Evolutionary conservation across 2,113 vertebrate species (phyloP).

Genomic region (Serinus canaria): DNA sequence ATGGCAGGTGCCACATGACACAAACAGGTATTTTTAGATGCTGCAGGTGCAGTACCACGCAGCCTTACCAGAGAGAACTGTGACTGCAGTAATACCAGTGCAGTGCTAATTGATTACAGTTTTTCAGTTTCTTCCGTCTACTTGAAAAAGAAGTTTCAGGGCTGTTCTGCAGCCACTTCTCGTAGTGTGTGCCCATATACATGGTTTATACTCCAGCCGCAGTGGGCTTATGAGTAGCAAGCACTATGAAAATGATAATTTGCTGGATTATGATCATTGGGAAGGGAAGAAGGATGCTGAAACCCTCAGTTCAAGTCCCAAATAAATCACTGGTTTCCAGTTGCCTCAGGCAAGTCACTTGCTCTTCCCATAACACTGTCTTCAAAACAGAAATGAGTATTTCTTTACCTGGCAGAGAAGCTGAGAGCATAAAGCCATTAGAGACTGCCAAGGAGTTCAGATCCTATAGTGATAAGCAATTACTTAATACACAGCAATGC

Average conservation of each 20-base stretch:
- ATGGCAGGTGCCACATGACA: background rate
- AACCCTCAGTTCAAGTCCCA: background rate
- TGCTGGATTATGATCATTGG: background rate
- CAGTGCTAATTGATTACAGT: background rate
- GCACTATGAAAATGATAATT: background rate
- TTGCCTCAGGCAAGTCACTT: background rate
- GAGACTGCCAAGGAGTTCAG: background rate
- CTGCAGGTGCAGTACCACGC: background rate
- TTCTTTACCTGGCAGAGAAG: background rate
- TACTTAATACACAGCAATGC: background rate
- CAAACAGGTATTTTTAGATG: background rate
- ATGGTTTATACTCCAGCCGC: background rate
- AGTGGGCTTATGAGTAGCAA: background rate
- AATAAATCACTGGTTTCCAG: background rate
- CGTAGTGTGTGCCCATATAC: background rate
- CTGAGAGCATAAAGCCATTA: background rate
- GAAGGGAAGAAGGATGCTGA: background rate
- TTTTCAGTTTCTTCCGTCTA: background rate
- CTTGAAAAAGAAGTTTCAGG: background rate
- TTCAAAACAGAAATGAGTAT: background rate
- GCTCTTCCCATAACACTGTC: background rate
- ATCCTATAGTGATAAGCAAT: conserved; percentile 5
- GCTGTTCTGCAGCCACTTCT: background rate
- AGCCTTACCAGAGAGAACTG: background rate
- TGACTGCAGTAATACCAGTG: background rate